phyloP scores from a whole-genome alignment of 2,113 vertebrate species.

The Chionomys nivalis region DNA sequence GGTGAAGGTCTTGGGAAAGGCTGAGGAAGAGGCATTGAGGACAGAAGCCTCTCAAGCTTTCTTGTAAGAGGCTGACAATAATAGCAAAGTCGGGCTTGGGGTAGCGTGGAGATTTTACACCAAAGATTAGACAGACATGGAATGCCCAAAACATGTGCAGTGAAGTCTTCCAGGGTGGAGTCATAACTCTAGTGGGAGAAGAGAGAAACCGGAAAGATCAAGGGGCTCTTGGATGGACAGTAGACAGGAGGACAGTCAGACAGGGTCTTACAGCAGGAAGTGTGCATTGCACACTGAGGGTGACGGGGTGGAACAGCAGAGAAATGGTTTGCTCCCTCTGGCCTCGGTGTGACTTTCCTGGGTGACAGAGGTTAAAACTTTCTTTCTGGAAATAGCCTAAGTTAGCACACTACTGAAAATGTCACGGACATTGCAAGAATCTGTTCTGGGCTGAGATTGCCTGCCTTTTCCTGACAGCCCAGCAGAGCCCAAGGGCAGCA shows the following conservation, averaged over 20 bases:
- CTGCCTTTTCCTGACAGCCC: not conserved
- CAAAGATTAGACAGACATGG: not conserved
- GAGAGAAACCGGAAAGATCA: not conserved
- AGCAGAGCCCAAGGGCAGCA: not conserved
- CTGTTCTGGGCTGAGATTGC: not conserved
- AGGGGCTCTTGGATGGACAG: not conserved
- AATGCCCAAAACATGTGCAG: not conserved
- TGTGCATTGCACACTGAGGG: accelerated
- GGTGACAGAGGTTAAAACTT: not conserved
- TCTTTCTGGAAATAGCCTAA: not conserved
- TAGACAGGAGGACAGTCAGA: accelerated
- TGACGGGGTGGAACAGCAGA: not conserved
- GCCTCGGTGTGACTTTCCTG: not conserved
- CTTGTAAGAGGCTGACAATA: not conserved
- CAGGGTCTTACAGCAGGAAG: not conserved
- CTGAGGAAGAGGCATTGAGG: not conserved
- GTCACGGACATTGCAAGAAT: not conserved
- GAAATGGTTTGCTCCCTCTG: not conserved
- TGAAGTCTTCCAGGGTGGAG: not conserved
- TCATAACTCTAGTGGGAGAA: not conserved
- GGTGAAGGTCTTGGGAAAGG: not conserved
- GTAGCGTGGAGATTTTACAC: not conserved
- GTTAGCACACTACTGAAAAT: not conserved
- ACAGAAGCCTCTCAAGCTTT: not conserved
- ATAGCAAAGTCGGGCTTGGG: not conserved